These are phyloP conservation scores for Aporrectodea caliginosa DNA, from an alignment of 1,140 invertebrate species.

Conservation along the genomic window DNA sequence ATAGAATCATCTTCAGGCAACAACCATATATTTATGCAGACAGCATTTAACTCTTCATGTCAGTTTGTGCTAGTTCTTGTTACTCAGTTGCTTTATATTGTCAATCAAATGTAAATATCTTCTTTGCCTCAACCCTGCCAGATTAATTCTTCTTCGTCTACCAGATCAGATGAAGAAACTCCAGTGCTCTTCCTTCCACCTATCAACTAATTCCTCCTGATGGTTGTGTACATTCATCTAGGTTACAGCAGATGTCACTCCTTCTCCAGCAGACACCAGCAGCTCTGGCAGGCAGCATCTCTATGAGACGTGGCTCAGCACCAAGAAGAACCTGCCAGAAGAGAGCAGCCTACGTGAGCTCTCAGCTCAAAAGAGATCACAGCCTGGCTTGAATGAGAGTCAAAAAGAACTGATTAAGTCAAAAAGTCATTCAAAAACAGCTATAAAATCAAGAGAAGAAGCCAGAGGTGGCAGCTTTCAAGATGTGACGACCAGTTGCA, in stretches of 20 bases:
- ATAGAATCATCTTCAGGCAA: too few species aligned
- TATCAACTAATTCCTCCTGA: too few species aligned
- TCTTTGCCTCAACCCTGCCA: too few species aligned
- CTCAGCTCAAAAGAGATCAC: background rate
- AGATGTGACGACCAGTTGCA: background rate
- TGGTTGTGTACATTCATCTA: too few species aligned
- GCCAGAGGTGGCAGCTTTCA: background rate
- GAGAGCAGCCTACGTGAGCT: background rate
- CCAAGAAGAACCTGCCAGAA: background rate
- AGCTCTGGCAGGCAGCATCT: background rate
- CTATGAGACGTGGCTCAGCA: background rate
- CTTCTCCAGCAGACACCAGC: background rate
- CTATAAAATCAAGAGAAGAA: background rate
- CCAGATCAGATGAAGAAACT: too few species aligned
- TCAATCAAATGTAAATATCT: too few species aligned
- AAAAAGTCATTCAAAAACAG: background rate
- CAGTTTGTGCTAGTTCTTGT: too few species aligned
- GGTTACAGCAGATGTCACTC: background rate
- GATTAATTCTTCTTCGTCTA: too few species aligned
- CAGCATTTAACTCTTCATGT: too few species aligned
- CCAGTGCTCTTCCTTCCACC: too few species aligned
- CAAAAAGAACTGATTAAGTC: background rate
- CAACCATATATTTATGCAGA: too few species aligned
- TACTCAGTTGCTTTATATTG: too few species aligned
- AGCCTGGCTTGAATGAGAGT: background rate